A percentile compares a stretch with the other conserved stretches of the same genome.
These are phyloP conservation scores for Caracal caracal DNA, from an alignment of 2,113 vertebrate genomes.

Conservation along the genomic window DNA sequence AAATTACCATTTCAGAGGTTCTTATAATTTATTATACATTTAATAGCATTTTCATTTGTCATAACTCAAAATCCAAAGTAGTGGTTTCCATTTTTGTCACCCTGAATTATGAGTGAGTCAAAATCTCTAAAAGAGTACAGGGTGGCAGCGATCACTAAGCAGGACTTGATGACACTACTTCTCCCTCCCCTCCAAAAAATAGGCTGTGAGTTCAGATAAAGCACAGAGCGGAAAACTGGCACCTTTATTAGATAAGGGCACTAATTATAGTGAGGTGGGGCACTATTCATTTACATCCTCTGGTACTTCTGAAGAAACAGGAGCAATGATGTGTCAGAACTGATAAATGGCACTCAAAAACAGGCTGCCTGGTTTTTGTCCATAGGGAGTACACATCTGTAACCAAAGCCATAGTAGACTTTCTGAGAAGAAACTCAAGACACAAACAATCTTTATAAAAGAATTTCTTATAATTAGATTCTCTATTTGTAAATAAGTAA, in stretches of 20 bases:
- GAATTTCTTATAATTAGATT: not conserved
- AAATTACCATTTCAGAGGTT: not conserved
- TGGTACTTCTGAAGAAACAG: slow-evolving; percentile 33
- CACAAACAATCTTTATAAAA: not conserved
- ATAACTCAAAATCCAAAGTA: slow-evolving; percentile 39
- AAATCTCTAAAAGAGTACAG: slow-evolving; percentile 51
- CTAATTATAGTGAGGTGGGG: slow-evolving; percentile 33
- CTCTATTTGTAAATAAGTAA: not conserved
- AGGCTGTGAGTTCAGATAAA: not conserved
- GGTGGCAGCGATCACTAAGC: not conserved
- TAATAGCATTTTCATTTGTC: not conserved
- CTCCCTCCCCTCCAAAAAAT: not conserved
- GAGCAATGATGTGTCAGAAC: slow-evolving; percentile 5
- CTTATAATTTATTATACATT: slow-evolving; percentile 1
- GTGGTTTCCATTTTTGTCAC: slow-evolving; percentile 16
- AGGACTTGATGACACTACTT: not conserved
- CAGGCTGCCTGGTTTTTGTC: slow-evolving; percentile 18
- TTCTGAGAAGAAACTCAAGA: not conserved
- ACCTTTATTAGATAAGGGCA: slow-evolving; percentile 47
- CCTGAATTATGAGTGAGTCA: slow-evolving; percentile 4
- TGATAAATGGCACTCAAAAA: slow-evolving; percentile 8
- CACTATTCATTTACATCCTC: not conserved
- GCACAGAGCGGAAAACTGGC: not conserved
- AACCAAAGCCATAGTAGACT: not conserved
- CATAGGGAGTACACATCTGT: not conserved